Conservation (phyloP, 2,113 vertebrate genomes). For the Stigmatopora argus region DNA sequence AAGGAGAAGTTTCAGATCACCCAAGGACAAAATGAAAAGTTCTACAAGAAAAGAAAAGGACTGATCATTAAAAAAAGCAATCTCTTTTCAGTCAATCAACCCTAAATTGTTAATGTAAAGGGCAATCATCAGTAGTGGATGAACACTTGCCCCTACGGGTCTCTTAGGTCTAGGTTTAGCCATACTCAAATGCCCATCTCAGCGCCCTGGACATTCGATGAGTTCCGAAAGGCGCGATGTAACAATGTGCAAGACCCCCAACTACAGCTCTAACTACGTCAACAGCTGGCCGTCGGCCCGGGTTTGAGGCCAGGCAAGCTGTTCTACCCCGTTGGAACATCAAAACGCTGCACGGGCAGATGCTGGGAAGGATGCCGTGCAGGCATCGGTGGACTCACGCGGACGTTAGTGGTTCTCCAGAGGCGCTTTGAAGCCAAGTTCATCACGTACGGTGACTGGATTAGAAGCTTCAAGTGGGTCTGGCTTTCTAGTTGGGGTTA, state of each 20-base stretch:
- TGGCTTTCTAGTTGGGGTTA: constrained; percentile 27
- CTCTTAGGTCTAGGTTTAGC: no score
- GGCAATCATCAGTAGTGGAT: no score
- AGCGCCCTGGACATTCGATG: constrained; percentile 17
- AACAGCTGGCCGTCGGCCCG: constrained; percentile 55
- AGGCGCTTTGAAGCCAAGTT: constrained; percentile 26
- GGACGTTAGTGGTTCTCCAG: constrained; percentile 23
- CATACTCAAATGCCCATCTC: not conserved
- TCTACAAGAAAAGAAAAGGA: no score
- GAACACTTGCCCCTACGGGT: no score
- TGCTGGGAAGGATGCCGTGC: constrained; percentile 50
- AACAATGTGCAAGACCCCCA: constrained; percentile 35
- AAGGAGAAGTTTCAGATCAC: no score
- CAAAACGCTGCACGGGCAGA: constrained; percentile 55
- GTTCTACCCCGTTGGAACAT: constrained; percentile 54
- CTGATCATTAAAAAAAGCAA: no score
- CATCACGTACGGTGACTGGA: not conserved
- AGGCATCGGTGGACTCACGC: constrained; percentile 20
- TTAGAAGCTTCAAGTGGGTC: constrained; percentile 8
- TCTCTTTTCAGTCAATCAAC: no score
- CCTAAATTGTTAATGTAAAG: no score
- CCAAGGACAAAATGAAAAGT: no score
- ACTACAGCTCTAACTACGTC: constrained; percentile 36
- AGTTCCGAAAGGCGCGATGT: constrained; percentile 5
- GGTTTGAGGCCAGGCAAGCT: constrained; percentile 55